Base-by-base conservation (phyloP, 2,888 invertebrate species). In the Volucella zonaria region DNA sequence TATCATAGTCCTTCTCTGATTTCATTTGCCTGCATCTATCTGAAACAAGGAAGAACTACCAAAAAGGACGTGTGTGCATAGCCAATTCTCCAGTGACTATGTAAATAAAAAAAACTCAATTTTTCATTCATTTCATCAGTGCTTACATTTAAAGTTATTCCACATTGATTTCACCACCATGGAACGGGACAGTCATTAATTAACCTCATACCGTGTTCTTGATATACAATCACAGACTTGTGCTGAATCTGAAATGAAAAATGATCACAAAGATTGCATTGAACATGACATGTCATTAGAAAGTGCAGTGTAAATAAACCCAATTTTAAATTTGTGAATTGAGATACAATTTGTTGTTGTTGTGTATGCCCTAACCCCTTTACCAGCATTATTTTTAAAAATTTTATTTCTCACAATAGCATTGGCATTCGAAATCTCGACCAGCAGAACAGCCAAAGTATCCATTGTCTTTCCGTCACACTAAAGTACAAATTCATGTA, bases 81-180 rank as follows among this genome's bases (percentile, higher is more conserved):
- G 40, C 15, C 14, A 14, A 71, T 61, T 66, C 76, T 76, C 81
- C 43, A 58, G 45, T 51, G 49, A 56, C 38, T 71, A 77, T 83
- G 73, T 85, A 85, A 80, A 80, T 86, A 76, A 86, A 83, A 62
- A 76, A 80, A 80, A 76, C 64, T 62, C 76, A 45, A 83, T 83
- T 85, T 80, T 77, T 83, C 76, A 75, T 82, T 79, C 23, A 76
- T 82, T 86, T 59, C 68, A 51, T 75, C 71, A 68, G 62, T 68
- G 66, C 71, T 80, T 83, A 76, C 68, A 67, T 76, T 86, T 54
- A 83, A 66, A 80, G 75, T 76, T 75, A 71, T 66, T 75, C 54
- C 45, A 18, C 74, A 52, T 51, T 79, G 52, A 74, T 31, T 56
- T 73, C 38, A 38, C 71, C 75, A 56, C 66, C 67, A 68, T 52